Evolutionary conservation across 2,888 invertebrate species (phyloP).

Genomic region (Lamellibrachia columna): DNA sequence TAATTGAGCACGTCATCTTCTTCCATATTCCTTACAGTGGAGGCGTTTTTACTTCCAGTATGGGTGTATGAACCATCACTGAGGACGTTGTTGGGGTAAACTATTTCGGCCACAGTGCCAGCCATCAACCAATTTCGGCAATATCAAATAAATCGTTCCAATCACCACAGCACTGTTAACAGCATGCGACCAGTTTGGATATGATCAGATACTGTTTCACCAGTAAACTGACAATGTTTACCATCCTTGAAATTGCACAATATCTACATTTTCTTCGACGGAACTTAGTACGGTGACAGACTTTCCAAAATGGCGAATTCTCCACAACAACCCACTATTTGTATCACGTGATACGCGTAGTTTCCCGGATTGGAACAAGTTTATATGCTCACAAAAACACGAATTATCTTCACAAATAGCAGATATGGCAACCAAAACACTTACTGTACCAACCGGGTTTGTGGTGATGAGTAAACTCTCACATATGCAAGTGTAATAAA

Average conservation of each 20-base stretch:
- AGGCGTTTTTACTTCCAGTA: conserved; percentile 46
- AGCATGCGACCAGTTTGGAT: not conserved
- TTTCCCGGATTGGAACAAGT: conserved; percentile 31
- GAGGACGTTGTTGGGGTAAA: conserved; percentile 32
- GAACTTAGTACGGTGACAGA: not conserved
- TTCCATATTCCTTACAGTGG: conserved; percentile 59
- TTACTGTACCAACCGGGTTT: not conserved
- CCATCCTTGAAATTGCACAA: conserved; percentile 13
- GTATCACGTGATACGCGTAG: conserved; percentile 53
- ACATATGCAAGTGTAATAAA: not conserved
- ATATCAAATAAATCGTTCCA: conserved; percentile 18
- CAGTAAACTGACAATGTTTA: not conserved
- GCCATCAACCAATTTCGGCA: conserved; percentile 36
- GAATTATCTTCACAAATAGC: not conserved
- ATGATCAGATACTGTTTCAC: conserved; percentile 16
- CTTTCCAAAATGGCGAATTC: conserved; percentile 53
- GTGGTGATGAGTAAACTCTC: not conserved
- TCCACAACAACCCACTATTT: conserved; percentile 59
- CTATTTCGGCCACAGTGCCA: conserved; percentile 54
- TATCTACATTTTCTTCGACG: not conserved
- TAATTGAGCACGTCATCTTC: conserved; percentile 60
- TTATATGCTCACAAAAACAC: not conserved
- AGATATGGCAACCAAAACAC: not conserved
- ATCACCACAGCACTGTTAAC: conserved; percentile 6
- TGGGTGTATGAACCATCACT: conserved; percentile 49